Evolutionary conservation across 1,140 invertebrate genomes (phyloP).

Genomic region (Cyphomyrmex costatus): DNA sequence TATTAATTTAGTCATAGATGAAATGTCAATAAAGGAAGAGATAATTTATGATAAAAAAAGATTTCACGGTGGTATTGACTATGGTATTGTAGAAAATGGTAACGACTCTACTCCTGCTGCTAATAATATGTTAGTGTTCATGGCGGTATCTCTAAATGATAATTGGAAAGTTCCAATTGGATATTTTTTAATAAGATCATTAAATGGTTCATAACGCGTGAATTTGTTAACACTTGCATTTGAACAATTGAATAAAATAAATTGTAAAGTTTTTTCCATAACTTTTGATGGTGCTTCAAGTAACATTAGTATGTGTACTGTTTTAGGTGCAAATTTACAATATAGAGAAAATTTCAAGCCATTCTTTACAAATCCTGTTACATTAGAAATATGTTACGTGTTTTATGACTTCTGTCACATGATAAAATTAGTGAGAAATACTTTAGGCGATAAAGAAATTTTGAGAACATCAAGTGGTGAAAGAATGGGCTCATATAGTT

Average conservation of each 20-base stretch:
- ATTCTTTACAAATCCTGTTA: constrained; percentile 2
- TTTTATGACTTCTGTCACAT: constrained; percentile 9
- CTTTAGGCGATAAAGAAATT: neutral
- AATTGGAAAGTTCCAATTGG: constrained; percentile 8
- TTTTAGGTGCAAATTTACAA: neutral
- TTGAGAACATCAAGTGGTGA: neutral
- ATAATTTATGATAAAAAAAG: neutral
- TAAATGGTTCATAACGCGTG: neutral
- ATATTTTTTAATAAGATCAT: constrained; percentile 3
- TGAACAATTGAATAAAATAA: neutral
- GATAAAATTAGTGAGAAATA: constrained; percentile 9
- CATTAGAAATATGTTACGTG: neutral
- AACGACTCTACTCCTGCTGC: neutral
- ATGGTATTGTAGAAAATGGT: neutral
- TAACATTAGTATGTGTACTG: neutral
- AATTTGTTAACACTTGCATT: constrained; percentile 16
- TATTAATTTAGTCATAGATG: constrained; percentile 1
- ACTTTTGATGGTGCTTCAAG: constrained; percentile 5
- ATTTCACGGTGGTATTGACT: neutral
- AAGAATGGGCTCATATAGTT: neutral
- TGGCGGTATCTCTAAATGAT: neutral
- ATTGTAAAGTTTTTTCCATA: neutral
- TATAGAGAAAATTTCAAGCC: neutral
- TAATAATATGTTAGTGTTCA: neutral
- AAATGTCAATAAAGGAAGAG: constrained; percentile 2